These are phyloP conservation scores for Aphis craccivora DNA, from an alignment of 1,140 invertebrate genomes.

Conservation along the genomic window DNA sequence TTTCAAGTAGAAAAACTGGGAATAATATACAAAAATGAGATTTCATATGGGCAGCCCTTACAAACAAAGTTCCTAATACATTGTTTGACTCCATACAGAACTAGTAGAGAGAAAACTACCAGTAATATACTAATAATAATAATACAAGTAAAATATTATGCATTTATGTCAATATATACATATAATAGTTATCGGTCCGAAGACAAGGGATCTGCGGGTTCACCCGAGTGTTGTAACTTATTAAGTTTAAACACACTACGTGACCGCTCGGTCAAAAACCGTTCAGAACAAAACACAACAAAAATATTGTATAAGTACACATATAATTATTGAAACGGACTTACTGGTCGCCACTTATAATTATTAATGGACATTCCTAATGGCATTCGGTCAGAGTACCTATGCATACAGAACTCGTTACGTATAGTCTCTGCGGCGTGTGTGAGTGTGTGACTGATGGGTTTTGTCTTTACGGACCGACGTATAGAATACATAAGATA, in stretches of 20 bases:
- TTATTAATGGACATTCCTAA: conserved; percentile 50
- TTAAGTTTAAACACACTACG: neutral
- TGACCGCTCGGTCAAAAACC: neutral
- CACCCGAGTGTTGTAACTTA: neutral
- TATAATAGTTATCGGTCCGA: neutral
- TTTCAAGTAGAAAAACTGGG: too few species aligned
- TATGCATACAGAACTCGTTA: conserved; percentile 42
- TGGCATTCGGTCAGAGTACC: conserved; percentile 32
- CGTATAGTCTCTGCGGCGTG: neutral
- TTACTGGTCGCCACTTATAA: neutral
- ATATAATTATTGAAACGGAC: neutral
- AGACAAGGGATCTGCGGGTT: neutral
- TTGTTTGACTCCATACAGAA: too few species aligned
- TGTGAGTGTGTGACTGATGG: conserved; percentile 45
- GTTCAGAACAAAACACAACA: neutral
- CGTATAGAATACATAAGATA: neutral
- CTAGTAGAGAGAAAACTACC: too few species aligned
- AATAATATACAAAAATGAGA: too few species aligned
- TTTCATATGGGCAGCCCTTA: too few species aligned
- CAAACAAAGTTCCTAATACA: too few species aligned
- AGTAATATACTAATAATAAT: too few species aligned
- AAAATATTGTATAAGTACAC: neutral
- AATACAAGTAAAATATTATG: too few species aligned
- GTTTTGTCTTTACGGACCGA: conserved; percentile 48
- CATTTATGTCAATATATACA: too few species aligned